Evolutionary conservation across 2,888 invertebrate species (phyloP).

Genomic region (Psylliodes chrysocephalus): DNA sequence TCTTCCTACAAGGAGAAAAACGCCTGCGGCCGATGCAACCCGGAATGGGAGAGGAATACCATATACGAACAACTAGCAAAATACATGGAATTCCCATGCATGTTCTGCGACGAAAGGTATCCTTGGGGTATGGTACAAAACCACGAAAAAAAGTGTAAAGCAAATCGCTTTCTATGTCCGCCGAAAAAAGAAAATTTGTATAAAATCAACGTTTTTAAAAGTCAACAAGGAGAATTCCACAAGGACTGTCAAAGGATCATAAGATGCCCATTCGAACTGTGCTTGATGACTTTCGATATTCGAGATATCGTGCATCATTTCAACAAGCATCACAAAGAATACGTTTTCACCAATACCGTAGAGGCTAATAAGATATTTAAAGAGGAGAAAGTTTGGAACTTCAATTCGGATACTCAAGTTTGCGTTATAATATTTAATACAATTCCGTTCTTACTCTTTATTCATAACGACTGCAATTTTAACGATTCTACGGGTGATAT

Average conservation of each 20-base stretch:
- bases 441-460: conserved; percentile 36
- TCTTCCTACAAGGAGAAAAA: conserved; percentile 34
- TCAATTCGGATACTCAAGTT: conserved; percentile 36
- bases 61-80: conserved; percentile 44
- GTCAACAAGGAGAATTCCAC: conserved; percentile 33
- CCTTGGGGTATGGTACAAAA: conserved; percentile 31
- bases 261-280: conserved; percentile 39
- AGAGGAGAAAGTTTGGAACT: conserved; percentile 42
- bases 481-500: conserved; percentile 37
- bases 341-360: conserved; percentile 34
- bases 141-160: conserved; percentile 34
- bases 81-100: conserved; percentile 43
- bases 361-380: conserved; percentile 38
- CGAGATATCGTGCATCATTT: conserved; percentile 29
- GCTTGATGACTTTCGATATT: conserved; percentile 27
- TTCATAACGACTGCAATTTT: conserved; percentile 37
- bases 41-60: conserved; percentile 39
- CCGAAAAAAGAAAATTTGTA: conserved; percentile 10
- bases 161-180: conserved; percentile 35
- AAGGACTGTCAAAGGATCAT: conserved; percentile 31
- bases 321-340: conserved; percentile 36
- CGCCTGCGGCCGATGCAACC: conserved; percentile 40
- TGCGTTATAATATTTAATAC: conserved; percentile 34
- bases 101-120: conserved; percentile 35
- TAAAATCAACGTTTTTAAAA: not conserved